Conservation (phyloP, 2,113 vertebrate genomes). For the Myodes glareolus region DNA sequence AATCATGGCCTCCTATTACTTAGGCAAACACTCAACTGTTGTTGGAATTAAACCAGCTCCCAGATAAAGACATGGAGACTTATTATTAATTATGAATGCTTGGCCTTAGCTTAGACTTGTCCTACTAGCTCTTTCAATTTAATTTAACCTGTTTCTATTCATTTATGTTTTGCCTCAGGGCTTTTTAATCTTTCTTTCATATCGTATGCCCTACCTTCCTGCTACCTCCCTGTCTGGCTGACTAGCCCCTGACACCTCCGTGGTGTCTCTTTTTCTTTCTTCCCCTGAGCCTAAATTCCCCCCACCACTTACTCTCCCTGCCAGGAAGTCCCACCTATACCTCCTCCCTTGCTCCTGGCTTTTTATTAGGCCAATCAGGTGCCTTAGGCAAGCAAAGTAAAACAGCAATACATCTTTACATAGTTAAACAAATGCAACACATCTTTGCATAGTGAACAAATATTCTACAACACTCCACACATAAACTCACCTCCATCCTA, state of each 20-base stretch:
- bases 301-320: neutral
- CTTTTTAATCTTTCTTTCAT: neutral
- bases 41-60: neutral
- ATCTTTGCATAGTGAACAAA: neutral
- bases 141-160: neutral
- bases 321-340: neutral
- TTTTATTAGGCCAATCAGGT: neutral
- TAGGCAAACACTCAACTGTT: too few species aligned
- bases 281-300: neutral
- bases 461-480: neutral
- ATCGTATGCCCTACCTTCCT: neutral
- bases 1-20: neutral
- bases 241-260: neutral
- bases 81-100: neutral
- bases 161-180: neutral
- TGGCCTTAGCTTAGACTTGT: neutral
- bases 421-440: neutral
- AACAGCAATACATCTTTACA: neutral
- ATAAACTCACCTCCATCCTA: neutral
- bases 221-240: neutral
- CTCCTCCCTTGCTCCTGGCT: neutral
- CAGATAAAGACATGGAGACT: neutral
- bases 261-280: neutral
- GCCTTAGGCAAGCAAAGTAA: neutral
- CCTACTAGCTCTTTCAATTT: neutral